Conservation (phyloP, 1,140 invertebrate species). For the Nylanderia fulva region DNA sequence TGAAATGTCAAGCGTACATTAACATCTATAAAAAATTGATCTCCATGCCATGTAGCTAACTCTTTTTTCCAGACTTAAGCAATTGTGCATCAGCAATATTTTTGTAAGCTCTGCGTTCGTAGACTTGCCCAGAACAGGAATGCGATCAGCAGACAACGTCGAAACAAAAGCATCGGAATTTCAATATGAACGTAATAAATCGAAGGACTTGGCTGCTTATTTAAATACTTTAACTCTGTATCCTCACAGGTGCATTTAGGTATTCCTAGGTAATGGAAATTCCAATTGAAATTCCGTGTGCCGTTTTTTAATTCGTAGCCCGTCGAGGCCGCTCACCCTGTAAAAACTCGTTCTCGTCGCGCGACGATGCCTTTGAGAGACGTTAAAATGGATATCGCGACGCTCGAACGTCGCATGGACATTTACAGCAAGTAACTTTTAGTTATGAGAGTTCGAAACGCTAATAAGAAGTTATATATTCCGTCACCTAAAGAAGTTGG, state of each 20-base stretch:
- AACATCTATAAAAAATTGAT: slow-evolving; percentile 13
- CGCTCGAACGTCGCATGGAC: not conserved
- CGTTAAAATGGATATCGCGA: slow-evolving; percentile 19
- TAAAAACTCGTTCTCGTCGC: not conserved
- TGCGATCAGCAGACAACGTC: slow-evolving; percentile 36
- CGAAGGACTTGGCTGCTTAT: slow-evolving; percentile 61
- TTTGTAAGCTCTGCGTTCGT: not conserved
- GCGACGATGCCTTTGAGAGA: not conserved
- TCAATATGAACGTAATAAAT: slow-evolving; percentile 73
- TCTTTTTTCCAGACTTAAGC: not conserved
- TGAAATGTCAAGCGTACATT: slow-evolving; percentile 1
- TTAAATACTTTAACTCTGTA: slow-evolving; percentile 68
- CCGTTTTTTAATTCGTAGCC: slow-evolving; percentile 7
- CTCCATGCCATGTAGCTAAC: not conserved
- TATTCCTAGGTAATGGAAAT: slow-evolving; percentile 64
- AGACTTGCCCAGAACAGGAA: slow-evolving; percentile 27
- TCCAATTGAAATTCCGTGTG: slow-evolving; percentile 62
- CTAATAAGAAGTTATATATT: slow-evolving; percentile 63
- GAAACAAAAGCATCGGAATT: slow-evolving; percentile 67
- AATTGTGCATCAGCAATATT: slow-evolving; percentile 20
- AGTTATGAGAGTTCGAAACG: slow-evolving; percentile 50
- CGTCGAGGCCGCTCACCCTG: not conserved
- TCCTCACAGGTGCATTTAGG: slow-evolving; percentile 33
- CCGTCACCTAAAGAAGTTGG: slow-evolving; percentile 57
- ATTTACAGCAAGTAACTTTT: slow-evolving; percentile 30